These are phyloP conservation scores for Ichneumoninae sp. DNA, from an alignment of 2,888 invertebrate genomes.

Conservation along the genomic window DNA sequence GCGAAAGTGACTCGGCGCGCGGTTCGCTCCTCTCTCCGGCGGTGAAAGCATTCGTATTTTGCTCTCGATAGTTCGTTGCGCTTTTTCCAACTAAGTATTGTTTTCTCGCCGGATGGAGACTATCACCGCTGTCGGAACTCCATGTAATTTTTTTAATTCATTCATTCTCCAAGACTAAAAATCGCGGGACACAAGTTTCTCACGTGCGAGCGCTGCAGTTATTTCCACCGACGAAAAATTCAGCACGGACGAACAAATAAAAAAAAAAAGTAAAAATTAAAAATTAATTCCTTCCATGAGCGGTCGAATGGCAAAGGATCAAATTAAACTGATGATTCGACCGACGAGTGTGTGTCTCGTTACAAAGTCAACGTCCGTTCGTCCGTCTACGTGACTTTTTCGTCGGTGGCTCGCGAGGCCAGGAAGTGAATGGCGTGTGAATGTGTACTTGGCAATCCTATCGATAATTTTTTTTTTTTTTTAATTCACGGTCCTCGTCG, in stretches of 20 bases:
- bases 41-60: constrained; percentile 67
- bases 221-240: constrained; percentile 19
- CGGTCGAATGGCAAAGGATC: neutral
- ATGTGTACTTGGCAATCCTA: constrained; percentile 52
- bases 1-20: constrained; percentile 64
- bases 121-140: neutral
- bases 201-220: constrained; percentile 6
- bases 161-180: neutral
- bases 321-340: constrained; percentile 11
- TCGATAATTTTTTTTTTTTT: constrained; percentile 6
- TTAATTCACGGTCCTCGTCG: constrained; percentile 45
- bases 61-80: constrained; percentile 50
- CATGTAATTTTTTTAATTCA: neutral
- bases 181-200: neutral
- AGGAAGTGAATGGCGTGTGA: constrained; percentile 77
- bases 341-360: neutral
- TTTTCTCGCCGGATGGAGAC: constrained; percentile 28
- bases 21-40: constrained; percentile 32
- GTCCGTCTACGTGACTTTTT: constrained; percentile 58
- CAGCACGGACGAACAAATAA: neutral
- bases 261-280: neutral
- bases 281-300: neutral
- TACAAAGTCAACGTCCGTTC: constrained; percentile 28
- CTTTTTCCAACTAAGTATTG: constrained; percentile 44
- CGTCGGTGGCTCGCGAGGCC: constrained; percentile 72